Evolutionary conservation across 2,888 invertebrate species (phyloP).

Genomic region (Tholera decimalis): DNA sequence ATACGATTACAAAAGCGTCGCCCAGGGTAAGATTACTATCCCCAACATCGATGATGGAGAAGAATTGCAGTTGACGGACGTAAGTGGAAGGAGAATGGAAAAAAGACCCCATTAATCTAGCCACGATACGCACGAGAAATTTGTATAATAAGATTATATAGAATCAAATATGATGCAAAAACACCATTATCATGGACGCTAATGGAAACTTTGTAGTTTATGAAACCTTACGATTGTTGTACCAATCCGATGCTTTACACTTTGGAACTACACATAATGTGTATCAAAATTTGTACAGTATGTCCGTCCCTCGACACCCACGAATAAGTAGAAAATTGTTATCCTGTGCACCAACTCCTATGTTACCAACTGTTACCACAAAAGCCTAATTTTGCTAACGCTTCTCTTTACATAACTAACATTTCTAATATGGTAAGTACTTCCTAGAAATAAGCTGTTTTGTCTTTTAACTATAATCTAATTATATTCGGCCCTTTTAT

Average conservation of each 20-base stretch:
- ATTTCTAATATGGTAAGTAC: slow-evolving; percentile 59
- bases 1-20: slow-evolving; percentile 98
- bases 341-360: slow-evolving; percentile 71
- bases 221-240: slow-evolving; percentile 31
- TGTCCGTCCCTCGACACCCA: slow-evolving; percentile 32
- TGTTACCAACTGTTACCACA: slow-evolving; percentile 49
- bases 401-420: slow-evolving; percentile 64
- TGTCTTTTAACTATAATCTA: slow-evolving; percentile 6
- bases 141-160: slow-evolving; percentile 64
- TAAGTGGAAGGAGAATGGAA: slow-evolving; percentile 92
- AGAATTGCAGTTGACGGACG: slow-evolving; percentile 97
- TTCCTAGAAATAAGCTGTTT: slow-evolving; percentile 45
- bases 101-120: slow-evolving; percentile 55
- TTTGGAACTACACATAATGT: slow-evolving; percentile 53
- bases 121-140: slow-evolving; percentile 56
- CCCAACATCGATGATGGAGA: slow-evolving; percentile 99
- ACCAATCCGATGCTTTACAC: slow-evolving; percentile 28
- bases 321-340: slow-evolving; percentile 22
- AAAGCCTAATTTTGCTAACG: slow-evolving; percentile 66
- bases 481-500: slow-evolving; percentile 21
- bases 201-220: slow-evolving; percentile 65
- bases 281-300: slow-evolving; percentile 46
- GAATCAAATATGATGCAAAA: slow-evolving; percentile 30
- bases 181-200: slow-evolving; percentile 72
- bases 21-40: slow-evolving; percentile 99